A percentile compares a stretch with the other conserved stretches of the same genome.
These are phyloP conservation scores for Lapara coniferarum DNA, from an alignment of 2,888 invertebrate genomes.

Conservation along the genomic window DNA sequence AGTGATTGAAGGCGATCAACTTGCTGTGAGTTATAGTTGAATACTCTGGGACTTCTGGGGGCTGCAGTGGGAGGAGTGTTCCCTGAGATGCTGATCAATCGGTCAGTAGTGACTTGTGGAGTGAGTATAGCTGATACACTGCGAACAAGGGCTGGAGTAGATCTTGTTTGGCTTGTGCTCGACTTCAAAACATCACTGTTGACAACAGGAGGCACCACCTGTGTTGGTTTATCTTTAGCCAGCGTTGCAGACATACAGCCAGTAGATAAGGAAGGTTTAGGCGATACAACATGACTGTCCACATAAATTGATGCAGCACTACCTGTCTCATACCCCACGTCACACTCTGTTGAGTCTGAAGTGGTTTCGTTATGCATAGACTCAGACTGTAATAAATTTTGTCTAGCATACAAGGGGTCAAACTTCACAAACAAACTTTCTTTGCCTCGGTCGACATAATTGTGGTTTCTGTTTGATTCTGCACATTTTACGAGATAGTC, in stretches of 20 bases:
- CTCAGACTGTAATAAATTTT: slow-evolving; percentile 47
- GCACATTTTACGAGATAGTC: slow-evolving; percentile 81
- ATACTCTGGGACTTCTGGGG: slow-evolving; percentile 63
- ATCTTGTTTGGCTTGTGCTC: slow-evolving; percentile 41
- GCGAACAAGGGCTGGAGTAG: slow-evolving; percentile 66
- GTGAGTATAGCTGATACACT: slow-evolving; percentile 76
- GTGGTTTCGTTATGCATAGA: slow-evolving; percentile 49
- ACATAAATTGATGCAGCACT: slow-evolving; percentile 65
- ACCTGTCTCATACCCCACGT: slow-evolving; percentile 75
- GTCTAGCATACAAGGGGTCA: slow-evolving; percentile 79
- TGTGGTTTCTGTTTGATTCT: slow-evolving; percentile 64
- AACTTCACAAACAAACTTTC: slow-evolving; percentile 88
- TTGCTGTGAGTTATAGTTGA: slow-evolving; percentile 54
- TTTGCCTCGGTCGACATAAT: slow-evolving; percentile 70
- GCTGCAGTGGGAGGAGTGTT: slow-evolving; percentile 70
- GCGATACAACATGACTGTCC: slow-evolving; percentile 54
- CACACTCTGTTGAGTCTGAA: slow-evolving; percentile 60
- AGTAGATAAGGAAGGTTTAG: slow-evolving; percentile 61
- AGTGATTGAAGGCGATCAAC: slow-evolving; percentile 66
- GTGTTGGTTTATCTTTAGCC: slow-evolving; percentile 69
- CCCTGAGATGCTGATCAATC: slow-evolving; percentile 70
- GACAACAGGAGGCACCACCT: slow-evolving; percentile 72
- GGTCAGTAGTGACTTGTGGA: slow-evolving; percentile 71
- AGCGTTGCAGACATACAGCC: slow-evolving; percentile 50
- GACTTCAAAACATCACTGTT: slow-evolving; percentile 56